Conservation (phyloP, 2,797 vertebrate species). For the Myotis vivesi region DNA sequence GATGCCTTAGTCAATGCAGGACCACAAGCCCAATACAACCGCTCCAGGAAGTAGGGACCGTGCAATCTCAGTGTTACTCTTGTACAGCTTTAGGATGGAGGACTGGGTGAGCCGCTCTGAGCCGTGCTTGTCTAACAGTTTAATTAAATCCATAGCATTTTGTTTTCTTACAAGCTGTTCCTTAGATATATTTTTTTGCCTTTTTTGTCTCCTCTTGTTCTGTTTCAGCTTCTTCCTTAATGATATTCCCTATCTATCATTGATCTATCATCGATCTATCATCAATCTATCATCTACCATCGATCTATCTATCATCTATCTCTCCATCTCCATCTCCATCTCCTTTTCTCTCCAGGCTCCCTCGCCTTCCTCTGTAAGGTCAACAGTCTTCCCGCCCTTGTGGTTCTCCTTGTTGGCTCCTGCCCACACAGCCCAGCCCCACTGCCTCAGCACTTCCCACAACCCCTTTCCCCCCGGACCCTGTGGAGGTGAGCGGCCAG, state of each 20-base stretch:
- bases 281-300: too few species aligned
- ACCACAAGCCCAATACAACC: neutral
- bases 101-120: neutral
- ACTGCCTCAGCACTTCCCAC: neutral
- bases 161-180: neutral
- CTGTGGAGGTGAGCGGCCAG: neutral
- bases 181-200: neutral
- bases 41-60: neutral
- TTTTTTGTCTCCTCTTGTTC: neutral
- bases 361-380: neutral
- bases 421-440: neutral
- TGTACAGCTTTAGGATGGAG: neutral
- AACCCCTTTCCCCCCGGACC: neutral
- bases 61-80: neutral
- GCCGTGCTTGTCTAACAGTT: neutral
- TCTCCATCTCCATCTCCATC: neutral
- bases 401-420: neutral
- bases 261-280: too few species aligned
- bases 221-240: neutral
- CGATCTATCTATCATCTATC: neutral
- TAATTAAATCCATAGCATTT: neutral
- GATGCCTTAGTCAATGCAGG: neutral
- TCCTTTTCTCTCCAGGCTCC: neutral
- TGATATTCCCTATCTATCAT: neutral
- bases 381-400: neutral